phyloP scores from a whole-genome alignment of 2,888 invertebrate species.

The Byasa hedistus region DNA sequence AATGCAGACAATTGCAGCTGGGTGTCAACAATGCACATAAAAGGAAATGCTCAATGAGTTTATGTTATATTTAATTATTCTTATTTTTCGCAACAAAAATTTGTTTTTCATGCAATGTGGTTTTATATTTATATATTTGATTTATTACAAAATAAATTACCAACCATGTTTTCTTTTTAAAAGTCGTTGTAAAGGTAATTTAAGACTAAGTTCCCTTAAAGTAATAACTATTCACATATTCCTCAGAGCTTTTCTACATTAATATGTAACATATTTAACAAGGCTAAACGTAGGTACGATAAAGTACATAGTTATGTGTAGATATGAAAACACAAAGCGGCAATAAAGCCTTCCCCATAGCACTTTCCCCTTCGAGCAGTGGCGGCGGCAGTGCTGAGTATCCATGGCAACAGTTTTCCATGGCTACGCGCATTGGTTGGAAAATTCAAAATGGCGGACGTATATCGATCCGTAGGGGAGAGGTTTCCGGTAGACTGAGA shows the following conservation, averaged over 20 bases:
- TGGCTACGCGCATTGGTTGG: slow-evolving; percentile 76
- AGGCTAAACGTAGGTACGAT: slow-evolving; percentile 8
- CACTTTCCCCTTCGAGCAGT: slow-evolving; percentile 68
- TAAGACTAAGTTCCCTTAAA: too few species aligned
- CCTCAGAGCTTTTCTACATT: background rate
- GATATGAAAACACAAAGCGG: slow-evolving; percentile 28
- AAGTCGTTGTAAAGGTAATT: too few species aligned
- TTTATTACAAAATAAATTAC: background rate
- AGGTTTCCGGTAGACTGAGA: slow-evolving; percentile 46
- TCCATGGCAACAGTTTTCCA: slow-evolving; percentile 69
- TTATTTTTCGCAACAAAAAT: background rate
- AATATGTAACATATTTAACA: background rate
- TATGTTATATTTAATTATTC: background rate
- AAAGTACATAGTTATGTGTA: slow-evolving; percentile 17
- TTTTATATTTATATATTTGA: background rate
- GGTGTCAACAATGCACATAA: background rate
- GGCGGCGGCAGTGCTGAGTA: slow-evolving; percentile 52
- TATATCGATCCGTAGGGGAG: slow-evolving; percentile 66
- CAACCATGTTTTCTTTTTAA: too few species aligned
- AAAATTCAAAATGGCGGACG: slow-evolving; percentile 77
- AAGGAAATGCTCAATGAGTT: background rate
- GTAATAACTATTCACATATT: too few species aligned
- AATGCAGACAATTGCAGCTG: background rate
- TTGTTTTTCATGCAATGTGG: background rate
- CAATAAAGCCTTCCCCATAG: slow-evolving; percentile 58